Base-by-base conservation (phyloP, 2,797 vertebrate species). In the Rhinatrema bivittatum region DNA sequence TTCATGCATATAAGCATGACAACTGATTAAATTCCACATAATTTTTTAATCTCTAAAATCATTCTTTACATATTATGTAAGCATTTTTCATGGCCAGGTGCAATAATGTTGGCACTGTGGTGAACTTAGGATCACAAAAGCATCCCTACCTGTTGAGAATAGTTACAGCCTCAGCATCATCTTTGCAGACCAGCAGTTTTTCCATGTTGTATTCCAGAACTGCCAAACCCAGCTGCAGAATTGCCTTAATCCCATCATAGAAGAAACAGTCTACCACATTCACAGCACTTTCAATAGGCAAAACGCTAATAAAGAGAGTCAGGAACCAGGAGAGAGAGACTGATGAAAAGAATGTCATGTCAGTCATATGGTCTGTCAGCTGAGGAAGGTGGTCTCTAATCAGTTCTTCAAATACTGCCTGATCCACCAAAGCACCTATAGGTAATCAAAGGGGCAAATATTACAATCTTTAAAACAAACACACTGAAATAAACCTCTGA, bases 241-340 rank as follows among this genome's bases (percentile, higher is more conserved):
- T 87, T 30, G 94, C 91, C 54, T 93, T 94, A 33, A 99, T 93
- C 42, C 93, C 96, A 17, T 97, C 91, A 17, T 90, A 96, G 85
- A 99, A 99, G 62, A 98, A 99, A 59, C 93, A 99, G 74, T 99
- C 96, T 3, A 99, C 91, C 43, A 97, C 94, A 36, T 91, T 97
- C 51, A 98, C 93, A 2, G 94, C 91, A 15, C 96, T 93, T 74
- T 98, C 93, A 48, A 99, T 91, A 47, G 94, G 94, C 39, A 99
- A 72, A 43, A 97, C 94, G 2, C 94, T 97, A 79, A 98, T 91
- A 67, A 97, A 99, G 52, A 98, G 87, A 7, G 96, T 98, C 68
- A 98, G 91, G 65, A 99, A 99, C 96, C 94, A 99, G 32, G 94
- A 99, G 51, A 99, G 71, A 38, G 94, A 98, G 64, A 98, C 86